Base-by-base conservation (phyloP, 2,888 invertebrate species). In the Acleris cristana region DNA sequence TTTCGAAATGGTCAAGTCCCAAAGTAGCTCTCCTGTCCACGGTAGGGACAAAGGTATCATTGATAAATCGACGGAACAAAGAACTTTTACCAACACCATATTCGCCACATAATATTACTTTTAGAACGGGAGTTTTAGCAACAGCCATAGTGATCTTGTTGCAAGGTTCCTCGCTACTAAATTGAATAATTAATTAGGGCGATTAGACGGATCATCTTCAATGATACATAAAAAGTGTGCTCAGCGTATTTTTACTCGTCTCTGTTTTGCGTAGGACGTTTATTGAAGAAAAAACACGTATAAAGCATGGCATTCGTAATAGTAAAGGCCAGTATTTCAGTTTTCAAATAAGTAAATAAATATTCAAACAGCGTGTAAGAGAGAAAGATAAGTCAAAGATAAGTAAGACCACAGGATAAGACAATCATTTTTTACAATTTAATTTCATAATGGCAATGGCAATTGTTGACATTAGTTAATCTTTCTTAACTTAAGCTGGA, bases 41-140 rank as follows among this genome's bases (percentile, higher is more conserved):
- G 69, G 96, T 95, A 21, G 96, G 95, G n/a, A 97, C 94, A 86
- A 97, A 98, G n/a, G 96, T 96, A 86, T 98, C 96, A 81, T 96
- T 97, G 68, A 97, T 96, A 87, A 97, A 99, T 73, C 98, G 94
- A 65, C 98, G 95, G 86, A 99, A 99, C 75, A 98, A 90, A 23
- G 98, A 98, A 85, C 97, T 98, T 92, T 99, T 99, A 48, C 99
- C 98, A 23, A 98, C 98, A 65, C 98, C 98, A 90, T 97, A 99
- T 93, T 99, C 98, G 51, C 99, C 98, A 88, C 98, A 98, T 69
- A 99, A 93, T 81, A 99, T 98, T 48, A 99, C 96, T 95, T 98
- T 98, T 77, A 97, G 95, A 79, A 97, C 96, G 26, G 97, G 97
- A 76, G 96, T 95, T 89, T 95, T 96, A 65, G 96, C 95, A 78